Evolutionary conservation across 2,797 vertebrate species (phyloP), one percentile per base, ranked within the genome.

Genomic region (Hydrolagus colliei): DNA sequence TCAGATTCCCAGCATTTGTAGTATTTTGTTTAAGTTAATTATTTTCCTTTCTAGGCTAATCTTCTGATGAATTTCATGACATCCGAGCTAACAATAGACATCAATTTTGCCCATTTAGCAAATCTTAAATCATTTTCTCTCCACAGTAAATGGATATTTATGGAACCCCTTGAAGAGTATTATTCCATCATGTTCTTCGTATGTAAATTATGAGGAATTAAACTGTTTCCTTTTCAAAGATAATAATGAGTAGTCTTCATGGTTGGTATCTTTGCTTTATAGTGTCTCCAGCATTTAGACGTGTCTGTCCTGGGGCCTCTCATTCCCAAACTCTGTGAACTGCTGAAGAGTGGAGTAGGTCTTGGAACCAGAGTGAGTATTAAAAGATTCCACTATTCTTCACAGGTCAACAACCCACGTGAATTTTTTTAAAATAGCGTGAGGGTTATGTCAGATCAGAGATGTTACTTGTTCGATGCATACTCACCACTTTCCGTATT

Each of bases 251-350:
- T 67, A 27, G 2, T 41, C 27, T 79, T 22, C 75, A 22, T 82
- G 35, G 59, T 85, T 87, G 87, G 1, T 85, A 20, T 86, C 67
- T 89, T 87, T 80, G 88, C 87, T 87, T 79, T 87, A 65, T 90
- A 99, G 98, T 98, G 97, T 93, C 93, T 99, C 91, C 98, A 99
- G 87, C 97, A 99, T 90, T 93, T 98, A 68, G 98, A 99, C 89
- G 95, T 96, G 9, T 96, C 95, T 0, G 96, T 99, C 86, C 92
- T 99, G 4, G 94, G 95, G 68, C 96, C 98, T 86, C 94, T 99
- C 87, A 93, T 98, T 88, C 98, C 98, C 86, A 95, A 94, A 59
- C 93, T 99, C 41, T 98, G 96, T 90, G 98, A 99, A 80, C 93
- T 99, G 87, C 94, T 99, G 32, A 98, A 95, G 92, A 98, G 97